Evolutionary conservation across 2,113 vertebrate species (phyloP).

Genomic region (Ameiurus melas): DNA sequence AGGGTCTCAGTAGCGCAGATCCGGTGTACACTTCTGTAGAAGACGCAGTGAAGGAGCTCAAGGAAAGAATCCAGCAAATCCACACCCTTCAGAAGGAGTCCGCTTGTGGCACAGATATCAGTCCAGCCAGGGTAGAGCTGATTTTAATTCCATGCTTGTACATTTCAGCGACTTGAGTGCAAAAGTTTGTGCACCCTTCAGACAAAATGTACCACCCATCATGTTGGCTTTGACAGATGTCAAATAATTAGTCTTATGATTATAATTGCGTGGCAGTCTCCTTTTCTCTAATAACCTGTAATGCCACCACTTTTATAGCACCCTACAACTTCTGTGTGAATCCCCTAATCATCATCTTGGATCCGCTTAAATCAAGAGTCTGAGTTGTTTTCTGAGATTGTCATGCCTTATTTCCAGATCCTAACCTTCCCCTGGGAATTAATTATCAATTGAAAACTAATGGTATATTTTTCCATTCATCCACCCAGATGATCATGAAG

Average conservation of each 20-base stretch:
- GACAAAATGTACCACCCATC: neutral
- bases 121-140: constrained; percentile 86
- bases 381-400: neutral
- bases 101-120: constrained; percentile 74
- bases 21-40: constrained; percentile 75
- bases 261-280: neutral
- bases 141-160: neutral
- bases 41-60: constrained; percentile 78
- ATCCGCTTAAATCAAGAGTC: neutral
- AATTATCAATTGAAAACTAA: neutral
- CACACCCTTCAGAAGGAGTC: constrained; percentile 68
- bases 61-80: constrained; percentile 82
- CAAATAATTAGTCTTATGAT: neutral
- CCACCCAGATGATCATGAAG: neutral
- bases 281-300: neutral
- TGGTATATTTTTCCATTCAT: neutral
- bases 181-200: neutral
- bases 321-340: neutral
- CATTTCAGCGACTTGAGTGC: neutral
- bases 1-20: constrained; percentile 80
- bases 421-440: neutral
- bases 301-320: neutral
- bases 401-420: neutral
- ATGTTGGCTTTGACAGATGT: neutral
- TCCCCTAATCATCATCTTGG: neutral